Evolutionary conservation across 2,113 vertebrate species (phyloP).

Genomic region (Tragelaphus strepsiceros): DNA sequence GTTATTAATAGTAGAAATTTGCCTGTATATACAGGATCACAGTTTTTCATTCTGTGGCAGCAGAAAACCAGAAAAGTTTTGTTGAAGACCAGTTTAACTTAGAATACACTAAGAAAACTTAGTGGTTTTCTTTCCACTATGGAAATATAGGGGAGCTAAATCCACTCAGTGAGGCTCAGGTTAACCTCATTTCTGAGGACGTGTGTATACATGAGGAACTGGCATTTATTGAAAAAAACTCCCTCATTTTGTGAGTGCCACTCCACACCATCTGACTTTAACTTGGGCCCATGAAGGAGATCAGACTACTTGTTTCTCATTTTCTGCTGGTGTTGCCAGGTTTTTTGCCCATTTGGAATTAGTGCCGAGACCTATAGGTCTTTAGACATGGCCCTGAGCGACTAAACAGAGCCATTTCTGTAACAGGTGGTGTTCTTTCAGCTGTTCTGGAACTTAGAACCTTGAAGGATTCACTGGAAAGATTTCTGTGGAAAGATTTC

Average conservation of each 20-base stretch:
- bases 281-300: background rate
- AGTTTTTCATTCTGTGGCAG: background rate
- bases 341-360: background rate
- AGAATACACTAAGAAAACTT: too few species aligned
- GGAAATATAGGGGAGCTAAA: background rate
- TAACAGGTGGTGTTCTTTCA: background rate
- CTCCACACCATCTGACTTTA: too few species aligned
- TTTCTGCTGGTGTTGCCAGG: background rate
- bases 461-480: background rate
- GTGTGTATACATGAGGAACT: background rate
- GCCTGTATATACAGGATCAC: background rate
- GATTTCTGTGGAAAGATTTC: background rate
- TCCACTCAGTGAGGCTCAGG: background rate
- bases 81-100: background rate
- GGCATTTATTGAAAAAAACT: background rate
- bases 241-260: background rate
- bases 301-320: background rate
- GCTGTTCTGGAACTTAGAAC: background rate
- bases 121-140: background rate
- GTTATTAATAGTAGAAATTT: background rate
- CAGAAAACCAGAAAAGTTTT: background rate
- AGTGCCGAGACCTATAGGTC: background rate
- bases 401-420: background rate
- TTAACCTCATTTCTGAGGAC: background rate
- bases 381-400: background rate